Base-by-base conservation (phyloP, 37 sponge, comb jelly and placozoan genomes). In the Haliclona indistincta region DNA sequence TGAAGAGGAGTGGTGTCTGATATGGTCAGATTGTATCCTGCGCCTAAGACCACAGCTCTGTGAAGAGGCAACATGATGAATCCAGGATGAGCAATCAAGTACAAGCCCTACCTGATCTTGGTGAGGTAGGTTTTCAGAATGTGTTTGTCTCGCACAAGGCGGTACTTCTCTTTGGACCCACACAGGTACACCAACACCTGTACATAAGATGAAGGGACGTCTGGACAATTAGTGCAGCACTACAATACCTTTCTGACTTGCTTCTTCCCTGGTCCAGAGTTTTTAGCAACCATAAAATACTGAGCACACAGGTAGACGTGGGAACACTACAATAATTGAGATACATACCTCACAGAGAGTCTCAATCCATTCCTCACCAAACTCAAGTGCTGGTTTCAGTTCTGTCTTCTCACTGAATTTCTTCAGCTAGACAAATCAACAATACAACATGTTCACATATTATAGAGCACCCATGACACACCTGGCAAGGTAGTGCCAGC, bases 81-180 rank as follows among this genome's bases (percentile, higher is more conserved):
- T 34, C n/a, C n/a, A n/a, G n/a, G n/a, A n/a, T n/a, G n/a, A n/a
- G n/a, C n/a, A n/a, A 22, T 22, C 55, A 29, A 29, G 70, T 49
- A 63, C 2, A 43, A 70, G 58, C 38, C 39, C 29, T 30, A 66
- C 70, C 64, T 60, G 47, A 88, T 54, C 34, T 55, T 37, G 26
- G 43, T 58, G 28, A 90, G 76, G 76, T 83, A 55, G 56, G 29
- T 77, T 47, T 51, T 64, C 54, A 90, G 80, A 40, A 72, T 64
- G 54, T 96, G 80, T 10, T 93, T 30, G 63, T 93, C 93, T 37
- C 93, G 26, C 1, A 83, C 69, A 2, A 67, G 81, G 40, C 97
- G 83, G 43, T 89, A 96, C 20, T 79, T 78, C 19, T 96, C 93
- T 54, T 93, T 93, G 0, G 97, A 89, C 8, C 93, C 93, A 84